Conservation (phyloP, 1,140 invertebrate genomes). For the Gryllus bimaculatus region DNA sequence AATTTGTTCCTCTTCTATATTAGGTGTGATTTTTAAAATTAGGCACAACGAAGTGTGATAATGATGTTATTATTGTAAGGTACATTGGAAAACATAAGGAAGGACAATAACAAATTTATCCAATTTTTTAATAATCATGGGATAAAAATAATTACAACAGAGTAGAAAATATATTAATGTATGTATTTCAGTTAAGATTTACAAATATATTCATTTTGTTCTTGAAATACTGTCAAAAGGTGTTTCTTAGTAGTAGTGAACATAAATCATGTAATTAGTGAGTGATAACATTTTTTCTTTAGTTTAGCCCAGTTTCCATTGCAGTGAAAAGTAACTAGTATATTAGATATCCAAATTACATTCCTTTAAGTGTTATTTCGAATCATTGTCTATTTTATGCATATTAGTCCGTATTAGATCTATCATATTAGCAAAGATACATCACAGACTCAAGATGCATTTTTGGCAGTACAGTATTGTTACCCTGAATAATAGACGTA, state of each 20-base stretch:
- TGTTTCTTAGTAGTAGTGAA: neutral
- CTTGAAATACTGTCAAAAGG: neutral
- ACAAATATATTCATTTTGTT: constrained; percentile 6
- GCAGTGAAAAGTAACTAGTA: neutral
- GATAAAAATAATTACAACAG: neutral
- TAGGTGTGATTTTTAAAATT: no score
- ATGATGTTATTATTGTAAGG: no score
- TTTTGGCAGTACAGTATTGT: no score
- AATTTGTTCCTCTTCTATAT: no score
- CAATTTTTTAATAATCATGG: no score
- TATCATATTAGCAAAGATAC: no score
- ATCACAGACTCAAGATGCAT: no score
- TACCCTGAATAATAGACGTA: neutral
- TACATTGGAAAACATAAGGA: no score
- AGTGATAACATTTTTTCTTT: neutral
- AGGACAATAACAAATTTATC: no score
- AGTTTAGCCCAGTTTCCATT: neutral
- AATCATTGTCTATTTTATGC: no score
- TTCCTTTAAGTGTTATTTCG: neutral
- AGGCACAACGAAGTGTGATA: no score
- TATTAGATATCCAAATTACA: neutral
- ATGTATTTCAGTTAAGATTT: constrained; percentile 6
- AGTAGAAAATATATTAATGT: constrained; percentile 2
- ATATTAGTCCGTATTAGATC: no score
- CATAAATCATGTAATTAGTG: neutral